Percentiles rank a stretch among this genome's conserved stretches.
These are phyloP conservation scores for Marmota monax DNA, from an alignment of 2,113 vertebrate species.

Conservation along the genomic window DNA sequence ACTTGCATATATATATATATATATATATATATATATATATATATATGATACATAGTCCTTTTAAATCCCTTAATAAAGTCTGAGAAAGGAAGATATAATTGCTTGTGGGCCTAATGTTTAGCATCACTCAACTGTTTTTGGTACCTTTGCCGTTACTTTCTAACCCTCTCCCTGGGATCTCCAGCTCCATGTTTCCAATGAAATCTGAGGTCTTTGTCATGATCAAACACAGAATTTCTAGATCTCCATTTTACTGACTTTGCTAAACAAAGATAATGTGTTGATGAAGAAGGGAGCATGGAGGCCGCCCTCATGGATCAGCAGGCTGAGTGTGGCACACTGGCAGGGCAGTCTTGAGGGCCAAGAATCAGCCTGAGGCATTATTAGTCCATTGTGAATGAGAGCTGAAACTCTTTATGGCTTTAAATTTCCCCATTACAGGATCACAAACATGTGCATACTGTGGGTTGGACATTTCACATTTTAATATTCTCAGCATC, in stretches of 20 bases:
- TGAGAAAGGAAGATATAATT: not conserved
- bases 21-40: not conserved
- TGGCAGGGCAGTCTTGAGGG: fast-evolving
- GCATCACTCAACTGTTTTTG: not conserved
- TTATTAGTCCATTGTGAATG: not conserved
- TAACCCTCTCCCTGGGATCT: not conserved
- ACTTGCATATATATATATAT: not conserved
- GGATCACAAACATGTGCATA: not conserved
- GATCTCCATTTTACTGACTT: not conserved
- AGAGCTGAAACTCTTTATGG: not conserved
- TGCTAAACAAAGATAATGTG: not conserved
- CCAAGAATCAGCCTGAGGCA: not conserved
- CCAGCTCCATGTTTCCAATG: not conserved
- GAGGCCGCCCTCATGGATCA: not conserved
- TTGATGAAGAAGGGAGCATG: not conserved
- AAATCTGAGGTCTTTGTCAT: not conserved
- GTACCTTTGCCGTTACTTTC: not conserved
- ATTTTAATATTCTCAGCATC: not conserved
- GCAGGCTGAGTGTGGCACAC: not conserved
- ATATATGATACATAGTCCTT: not conserved
- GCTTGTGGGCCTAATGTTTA: not conserved
- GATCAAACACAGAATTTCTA: not conserved
- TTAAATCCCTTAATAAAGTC: not conserved
- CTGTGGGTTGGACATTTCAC: not conserved
- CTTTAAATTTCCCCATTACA: not conserved